Evolutionary conservation across 2,113 vertebrate genomes (phyloP).

Genomic region (Cathartes aura): DNA sequence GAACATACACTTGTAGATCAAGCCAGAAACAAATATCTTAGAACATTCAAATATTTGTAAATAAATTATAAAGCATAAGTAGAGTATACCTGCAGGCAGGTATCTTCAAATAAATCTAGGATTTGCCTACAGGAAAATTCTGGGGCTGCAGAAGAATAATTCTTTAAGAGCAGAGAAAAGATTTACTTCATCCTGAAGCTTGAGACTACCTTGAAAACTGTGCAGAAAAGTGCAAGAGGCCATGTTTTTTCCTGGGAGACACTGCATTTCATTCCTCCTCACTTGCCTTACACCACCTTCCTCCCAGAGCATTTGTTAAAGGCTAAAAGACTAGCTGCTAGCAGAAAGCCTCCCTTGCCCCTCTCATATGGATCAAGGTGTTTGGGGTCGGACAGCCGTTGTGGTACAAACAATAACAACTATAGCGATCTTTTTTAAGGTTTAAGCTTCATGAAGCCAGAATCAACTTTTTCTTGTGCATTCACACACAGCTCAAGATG

Average conservation of each 20-base stretch:
- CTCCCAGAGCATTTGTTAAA: background rate
- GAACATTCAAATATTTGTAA: background rate
- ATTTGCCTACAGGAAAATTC: background rate
- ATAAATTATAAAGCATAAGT: background rate
- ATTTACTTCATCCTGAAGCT: background rate
- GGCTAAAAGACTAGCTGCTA: background rate
- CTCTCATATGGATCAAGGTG: background rate
- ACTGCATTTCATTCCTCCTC: conserved; percentile 2
- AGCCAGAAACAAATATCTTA: background rate
- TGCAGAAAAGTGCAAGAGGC: background rate
- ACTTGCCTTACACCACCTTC: background rate
- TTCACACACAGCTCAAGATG: background rate
- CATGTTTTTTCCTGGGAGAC: background rate
- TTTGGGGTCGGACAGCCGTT: background rate
- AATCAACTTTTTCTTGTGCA: background rate
- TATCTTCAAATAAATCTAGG: background rate
- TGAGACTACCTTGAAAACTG: background rate
- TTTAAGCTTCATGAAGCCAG: background rate
- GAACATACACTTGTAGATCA: background rate
- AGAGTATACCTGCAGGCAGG: background rate
- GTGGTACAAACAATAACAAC: background rate
- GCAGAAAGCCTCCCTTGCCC: background rate
- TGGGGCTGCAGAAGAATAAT: background rate
- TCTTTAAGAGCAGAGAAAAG: background rate
- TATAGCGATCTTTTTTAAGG: rapidly evolving